phyloP scores from a whole-genome alignment of 2,888 invertebrate genomes.

The Monoplex corrugatus region DNA sequence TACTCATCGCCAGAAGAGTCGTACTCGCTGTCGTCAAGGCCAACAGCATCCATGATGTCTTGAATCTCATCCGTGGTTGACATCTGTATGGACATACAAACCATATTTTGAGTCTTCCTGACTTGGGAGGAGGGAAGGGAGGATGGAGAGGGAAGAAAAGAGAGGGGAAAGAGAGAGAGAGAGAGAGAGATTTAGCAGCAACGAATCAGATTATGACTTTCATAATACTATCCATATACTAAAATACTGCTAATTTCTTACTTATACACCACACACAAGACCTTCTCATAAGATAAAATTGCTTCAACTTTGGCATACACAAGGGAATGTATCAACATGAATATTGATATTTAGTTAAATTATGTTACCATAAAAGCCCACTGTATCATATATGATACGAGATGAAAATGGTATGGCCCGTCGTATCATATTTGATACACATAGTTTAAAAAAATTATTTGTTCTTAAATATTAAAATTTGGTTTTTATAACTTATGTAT shows the following conservation, averaged over 20 bases:
- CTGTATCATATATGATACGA: no score
- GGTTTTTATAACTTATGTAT: no score
- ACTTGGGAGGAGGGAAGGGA: not conserved
- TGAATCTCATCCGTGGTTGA: not conserved
- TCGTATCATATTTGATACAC: no score
- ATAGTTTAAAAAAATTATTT: no score
- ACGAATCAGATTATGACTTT: not conserved
- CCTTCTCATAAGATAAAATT: not conserved
- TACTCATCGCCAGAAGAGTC: constrained; percentile 23
- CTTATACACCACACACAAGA: not conserved
- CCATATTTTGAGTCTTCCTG: constrained; percentile 13
- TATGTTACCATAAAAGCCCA: not conserved
- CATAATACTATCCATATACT: not conserved
- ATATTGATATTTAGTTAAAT: not conserved
- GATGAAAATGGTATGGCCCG: no score
- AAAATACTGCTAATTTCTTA: not conserved
- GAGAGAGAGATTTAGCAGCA: not conserved
- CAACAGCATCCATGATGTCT: constrained; percentile 20
- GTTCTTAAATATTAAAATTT: no score
- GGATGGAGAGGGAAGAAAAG: no score
- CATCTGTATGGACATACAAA: constrained; percentile 25
- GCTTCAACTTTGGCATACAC: not conserved
- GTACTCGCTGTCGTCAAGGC: constrained; percentile 22
- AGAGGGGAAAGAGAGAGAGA: not conserved
- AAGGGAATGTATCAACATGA: not conserved